Conservation (phyloP, 2,888 invertebrate genomes). For the Chrysopilus asiliformis region DNA sequence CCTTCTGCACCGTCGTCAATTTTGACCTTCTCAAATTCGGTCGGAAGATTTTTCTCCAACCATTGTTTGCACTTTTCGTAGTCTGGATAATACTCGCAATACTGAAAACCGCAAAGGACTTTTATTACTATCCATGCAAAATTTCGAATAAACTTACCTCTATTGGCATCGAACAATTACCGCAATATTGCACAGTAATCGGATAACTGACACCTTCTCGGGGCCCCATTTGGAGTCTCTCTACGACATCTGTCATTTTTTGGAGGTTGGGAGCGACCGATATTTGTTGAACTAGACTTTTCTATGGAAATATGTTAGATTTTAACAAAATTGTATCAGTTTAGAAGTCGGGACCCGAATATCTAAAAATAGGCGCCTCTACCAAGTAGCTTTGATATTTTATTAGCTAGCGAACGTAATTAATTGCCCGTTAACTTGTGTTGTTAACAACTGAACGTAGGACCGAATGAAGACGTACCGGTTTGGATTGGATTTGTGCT, state of each 20-base stretch:
- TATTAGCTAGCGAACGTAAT: too few relatives aligned
- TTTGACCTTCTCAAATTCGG: constrained; percentile 81
- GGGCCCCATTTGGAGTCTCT: constrained; percentile 47
- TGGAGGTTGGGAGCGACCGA: too few relatives aligned
- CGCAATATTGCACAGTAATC: constrained; percentile 74
- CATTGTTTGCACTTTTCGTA: constrained; percentile 95
- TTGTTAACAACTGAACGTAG: too few relatives aligned
- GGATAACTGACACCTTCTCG: constrained; percentile 69
- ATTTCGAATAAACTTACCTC: constrained; percentile 44
- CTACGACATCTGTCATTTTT: constrained; percentile 44
- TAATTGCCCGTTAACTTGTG: too few relatives aligned
- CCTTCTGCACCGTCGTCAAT: constrained; percentile 44
- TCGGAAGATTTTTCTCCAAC: constrained; percentile 88
- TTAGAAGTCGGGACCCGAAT: too few relatives aligned
- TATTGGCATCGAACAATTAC: constrained; percentile 88
- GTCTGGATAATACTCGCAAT: constrained; percentile 96
- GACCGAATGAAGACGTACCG: too few relatives aligned
- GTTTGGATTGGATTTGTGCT: too few relatives aligned
- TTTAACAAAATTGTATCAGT: too few relatives aligned
- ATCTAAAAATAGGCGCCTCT: too few relatives aligned
- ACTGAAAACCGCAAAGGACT: constrained; percentile 45
- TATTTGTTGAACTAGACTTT: too few relatives aligned
- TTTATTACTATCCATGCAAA: background rate
- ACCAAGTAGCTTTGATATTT: too few relatives aligned
- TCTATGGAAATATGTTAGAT: too few relatives aligned